Conservation (phyloP, 2,797 vertebrate species). For the Uromys caudimaculatus region DNA sequence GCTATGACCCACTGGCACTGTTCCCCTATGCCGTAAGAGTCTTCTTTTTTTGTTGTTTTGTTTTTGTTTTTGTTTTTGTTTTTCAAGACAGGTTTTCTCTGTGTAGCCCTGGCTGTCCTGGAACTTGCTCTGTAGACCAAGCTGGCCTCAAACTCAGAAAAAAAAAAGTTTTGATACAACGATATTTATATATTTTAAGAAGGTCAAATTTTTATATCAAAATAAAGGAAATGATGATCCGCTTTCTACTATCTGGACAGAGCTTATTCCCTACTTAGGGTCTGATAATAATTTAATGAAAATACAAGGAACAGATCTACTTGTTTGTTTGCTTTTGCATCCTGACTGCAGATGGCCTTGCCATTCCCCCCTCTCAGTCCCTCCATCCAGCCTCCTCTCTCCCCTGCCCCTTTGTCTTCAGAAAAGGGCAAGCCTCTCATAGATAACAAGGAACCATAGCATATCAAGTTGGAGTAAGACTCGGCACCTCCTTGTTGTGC, state of each 20-base stretch:
- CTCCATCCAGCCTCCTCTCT: not conserved
- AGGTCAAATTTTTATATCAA: slow-evolving; percentile 7
- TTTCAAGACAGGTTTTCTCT: not conserved
- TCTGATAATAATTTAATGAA: slow-evolving; percentile 42
- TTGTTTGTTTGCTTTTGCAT: not conserved
- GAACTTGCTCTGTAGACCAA: not conserved
- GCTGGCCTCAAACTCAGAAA: not conserved
- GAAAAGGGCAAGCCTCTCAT: not conserved
- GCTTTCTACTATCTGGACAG: slow-evolving; percentile 18
- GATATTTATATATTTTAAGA: not conserved
- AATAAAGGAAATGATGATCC: slow-evolving; percentile 9
- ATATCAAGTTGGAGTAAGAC: not conserved
- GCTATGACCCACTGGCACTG: not conserved
- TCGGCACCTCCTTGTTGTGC: not conserved
- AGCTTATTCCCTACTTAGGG: slow-evolving; percentile 26
- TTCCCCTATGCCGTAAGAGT: not conserved
- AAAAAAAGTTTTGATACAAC: not conserved
- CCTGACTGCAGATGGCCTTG: not conserved
- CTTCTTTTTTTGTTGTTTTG: not conserved
- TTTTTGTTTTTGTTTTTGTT: not conserved
- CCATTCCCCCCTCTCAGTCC: not conserved
- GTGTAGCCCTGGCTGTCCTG: not conserved
- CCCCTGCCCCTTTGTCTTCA: not conserved
- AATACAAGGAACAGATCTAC: not conserved
- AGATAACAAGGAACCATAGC: not conserved